A percentile compares a stretch with the other conserved stretches of the same genome.
These are phyloP conservation scores for Parapristionchus giblindavisi DNA, from an alignment of 2,888 invertebrate genomes.

Conservation along the genomic window DNA sequence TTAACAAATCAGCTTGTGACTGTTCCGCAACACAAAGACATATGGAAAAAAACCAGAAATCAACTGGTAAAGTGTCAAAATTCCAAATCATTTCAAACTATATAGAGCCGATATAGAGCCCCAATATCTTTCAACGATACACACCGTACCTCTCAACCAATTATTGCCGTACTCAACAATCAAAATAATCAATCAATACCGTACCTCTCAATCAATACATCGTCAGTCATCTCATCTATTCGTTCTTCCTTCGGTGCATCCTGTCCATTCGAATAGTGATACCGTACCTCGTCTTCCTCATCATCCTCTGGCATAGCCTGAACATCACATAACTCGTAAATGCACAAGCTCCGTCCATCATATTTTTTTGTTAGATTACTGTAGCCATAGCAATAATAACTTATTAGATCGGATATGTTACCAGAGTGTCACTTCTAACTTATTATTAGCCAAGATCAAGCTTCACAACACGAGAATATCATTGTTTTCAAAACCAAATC, in stretches of 20 bases:
- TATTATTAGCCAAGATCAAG: no score
- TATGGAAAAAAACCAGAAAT: no score
- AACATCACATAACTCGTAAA: not conserved
- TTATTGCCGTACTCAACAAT: not conserved
- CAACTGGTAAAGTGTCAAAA: no score
- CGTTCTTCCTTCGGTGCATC: constrained; percentile 51
- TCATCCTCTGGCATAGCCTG: not conserved
- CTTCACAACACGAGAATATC: no score
- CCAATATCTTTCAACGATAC: no score
- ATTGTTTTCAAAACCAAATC: not conserved
- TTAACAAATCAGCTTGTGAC: no score
- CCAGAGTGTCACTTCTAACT: no score
- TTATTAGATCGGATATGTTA: no score
- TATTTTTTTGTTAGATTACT: not conserved
- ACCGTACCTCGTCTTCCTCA: constrained; percentile 34
- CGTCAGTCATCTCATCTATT: constrained; percentile 46
- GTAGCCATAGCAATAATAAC: no score
- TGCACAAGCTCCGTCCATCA: not conserved
- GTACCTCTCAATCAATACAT: constrained; percentile 47
- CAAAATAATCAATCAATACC: constrained; percentile 4
- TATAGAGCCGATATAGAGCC: no score
- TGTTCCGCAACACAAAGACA: no score
- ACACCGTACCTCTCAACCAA: not conserved
- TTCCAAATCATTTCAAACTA: no score
- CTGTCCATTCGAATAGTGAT: constrained; percentile 56